Evolutionary conservation across 2,797 vertebrate species (phyloP).

Genomic region (Odontamblyopus rebecca): DNA sequence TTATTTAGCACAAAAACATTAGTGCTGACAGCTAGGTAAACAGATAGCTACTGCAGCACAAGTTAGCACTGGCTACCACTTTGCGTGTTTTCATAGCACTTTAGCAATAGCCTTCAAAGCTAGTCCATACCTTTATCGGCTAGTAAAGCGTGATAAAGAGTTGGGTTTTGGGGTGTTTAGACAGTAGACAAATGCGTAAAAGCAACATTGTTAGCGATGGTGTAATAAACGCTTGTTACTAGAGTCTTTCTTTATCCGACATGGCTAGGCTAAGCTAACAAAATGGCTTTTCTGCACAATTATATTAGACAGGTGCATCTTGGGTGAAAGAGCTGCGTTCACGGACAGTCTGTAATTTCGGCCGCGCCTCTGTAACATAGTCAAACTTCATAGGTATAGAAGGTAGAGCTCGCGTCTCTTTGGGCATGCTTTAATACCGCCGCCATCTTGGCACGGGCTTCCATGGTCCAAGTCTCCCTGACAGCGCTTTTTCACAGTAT

Average conservation of each 20-base stretch:
- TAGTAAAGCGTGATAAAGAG: slow-evolving; percentile 31
- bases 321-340: slow-evolving; percentile 71
- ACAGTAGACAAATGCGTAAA: slow-evolving; percentile 30
- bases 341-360: slow-evolving; percentile 18
- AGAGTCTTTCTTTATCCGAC: slow-evolving; percentile 56
- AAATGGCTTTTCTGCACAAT: slow-evolving; percentile 78
- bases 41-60: slow-evolving; percentile 60
- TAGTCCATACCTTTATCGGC: slow-evolving; percentile 34
- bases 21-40: slow-evolving; percentile 54
- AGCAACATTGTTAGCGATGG: slow-evolving; percentile 47
- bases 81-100: slow-evolving; percentile 43
- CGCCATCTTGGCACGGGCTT: too few relatives aligned
- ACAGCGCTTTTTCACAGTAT: too few relatives aligned
- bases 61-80: slow-evolving; percentile 52
- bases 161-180: slow-evolving; percentile 27
- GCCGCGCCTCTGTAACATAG: too few relatives aligned
- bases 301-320: slow-evolving; percentile 70
- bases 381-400: neutral
- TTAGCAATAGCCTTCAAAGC: slow-evolving; percentile 30
- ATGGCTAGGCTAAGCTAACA: slow-evolving; percentile 70
- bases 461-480: too few relatives aligned
- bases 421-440: too few relatives aligned
- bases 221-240: slow-evolving; percentile 45
- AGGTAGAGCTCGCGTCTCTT: too few relatives aligned
- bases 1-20: slow-evolving; percentile 38